Base-by-base conservation (phyloP, 2,797 vertebrate genomes). In the Rhinogobio ventralis region DNA sequence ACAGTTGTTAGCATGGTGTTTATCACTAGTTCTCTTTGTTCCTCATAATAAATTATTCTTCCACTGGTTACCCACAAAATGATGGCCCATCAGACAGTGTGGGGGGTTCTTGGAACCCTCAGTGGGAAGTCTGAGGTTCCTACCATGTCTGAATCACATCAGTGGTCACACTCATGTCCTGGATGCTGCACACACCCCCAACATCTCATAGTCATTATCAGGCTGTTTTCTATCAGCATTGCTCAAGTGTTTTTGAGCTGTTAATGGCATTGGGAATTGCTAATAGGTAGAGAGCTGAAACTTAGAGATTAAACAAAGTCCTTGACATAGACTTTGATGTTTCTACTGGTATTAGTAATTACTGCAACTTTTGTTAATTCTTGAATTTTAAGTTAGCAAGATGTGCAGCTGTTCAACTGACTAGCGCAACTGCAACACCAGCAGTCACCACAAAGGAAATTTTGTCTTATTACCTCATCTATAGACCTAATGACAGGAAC, bases 401-500 rank as follows among this genome's bases (percentile, higher is more conserved):
- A 30, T 19, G 33, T 66, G 10, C 7, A 51, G 36, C 55, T 55
- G 28, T 23, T 76, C 11, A 23, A 42, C 2, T 49, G 49, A 69
- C 33, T 36, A 53, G 23, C 2, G 4, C 33, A 62, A 46, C 55
- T 60, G 9, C 68, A 28, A 5, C 30, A 28, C 33, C 39, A 73
- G 55, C 60, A 57, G 30, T 20, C 4, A 23, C 85, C 67, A 81
- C 83, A 78, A 81, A 67, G 82, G 83, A 51, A 72, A 28, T 71
- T 85, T 81, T 77, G 68, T 33, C 25, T 64, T 30, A 84, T 73
- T 84, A 75, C 30, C 45, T 74, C 57, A 64, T 66, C 33, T 51
- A 67, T 19, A 62, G 17, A 62, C 25, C 14, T 82, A 79, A 60
- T 64, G 62, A 85, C 11, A 11, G n/a, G 73, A 72, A 49, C 67